Base-by-base conservation (phyloP, 2,113 vertebrate species). In the Heteronetta atricapilla region DNA sequence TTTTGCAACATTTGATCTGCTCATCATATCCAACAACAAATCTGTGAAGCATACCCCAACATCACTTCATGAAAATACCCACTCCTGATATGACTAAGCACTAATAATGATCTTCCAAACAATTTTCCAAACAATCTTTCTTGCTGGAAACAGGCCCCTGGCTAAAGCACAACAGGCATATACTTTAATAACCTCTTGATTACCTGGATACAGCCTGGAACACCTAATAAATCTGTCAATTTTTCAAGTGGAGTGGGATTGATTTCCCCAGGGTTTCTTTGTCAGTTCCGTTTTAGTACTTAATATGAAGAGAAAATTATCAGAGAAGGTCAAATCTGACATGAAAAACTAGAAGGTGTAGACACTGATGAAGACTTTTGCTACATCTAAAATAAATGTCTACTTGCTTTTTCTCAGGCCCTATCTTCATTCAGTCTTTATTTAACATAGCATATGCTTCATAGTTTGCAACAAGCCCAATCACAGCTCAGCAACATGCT, bases 191-290 rank as follows among this genome's bases (percentile, higher is more conserved):
- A 97, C 97, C 85, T 94, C 91, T 93, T 96, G 86, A 95, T 96
- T 95, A 96, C 92, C 80, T 90, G 89, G 74, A 95, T 92, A 95
- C 52, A 82, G 87, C 85, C 85, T 92, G 73, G 72, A 95, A 95
- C 84, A 94, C 91, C 84, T 96, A 94, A 96, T 91, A 96, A 91
- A 95, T 92, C 74, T 95, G 84, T 82, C 94, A 93, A 90, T 94
- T 95, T 89, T 95, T 97, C 94, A 96, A 92, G 95, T 80, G 77
- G 86, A 91, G 38, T 53, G 93, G 92, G 89, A 97, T 89, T 96
- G 93, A 97, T 97, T 95, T 97, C 95, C 90, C 89, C 78, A 67
- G 89, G 93, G 77, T 87, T 96, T 86, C 72, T 93, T 86, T 95
- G 89, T 95, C 94, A 85, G 78, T 77, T 95, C 58, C 62, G 4